These are phyloP conservation scores for Ichneumon xanthorius DNA, from an alignment of 2,888 invertebrate species.

Conservation along the genomic window DNA sequence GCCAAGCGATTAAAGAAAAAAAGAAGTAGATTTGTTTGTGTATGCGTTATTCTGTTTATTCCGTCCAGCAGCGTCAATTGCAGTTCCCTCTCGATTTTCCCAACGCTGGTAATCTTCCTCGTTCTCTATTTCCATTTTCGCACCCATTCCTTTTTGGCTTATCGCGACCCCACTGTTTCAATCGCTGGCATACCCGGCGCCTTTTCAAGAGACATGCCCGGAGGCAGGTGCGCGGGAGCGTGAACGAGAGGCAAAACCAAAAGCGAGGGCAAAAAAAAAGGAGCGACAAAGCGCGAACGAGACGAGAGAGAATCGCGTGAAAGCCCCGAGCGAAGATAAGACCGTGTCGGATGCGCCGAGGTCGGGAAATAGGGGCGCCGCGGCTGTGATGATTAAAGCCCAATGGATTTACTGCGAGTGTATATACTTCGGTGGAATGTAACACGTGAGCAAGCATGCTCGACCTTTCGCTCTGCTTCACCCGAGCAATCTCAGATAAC, in stretches of 20 bases:
- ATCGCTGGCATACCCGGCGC: background rate
- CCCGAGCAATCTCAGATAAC: background rate
- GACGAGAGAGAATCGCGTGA: conserved; percentile 1
- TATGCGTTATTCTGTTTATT: background rate
- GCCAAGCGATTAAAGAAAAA: background rate
- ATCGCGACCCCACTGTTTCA: background rate
- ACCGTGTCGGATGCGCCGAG: background rate
- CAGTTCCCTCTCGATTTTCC: background rate
- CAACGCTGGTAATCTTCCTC: background rate
- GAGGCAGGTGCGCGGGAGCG: background rate
- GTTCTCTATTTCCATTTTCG: background rate
- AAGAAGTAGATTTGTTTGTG: background rate
- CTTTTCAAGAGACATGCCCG: background rate
- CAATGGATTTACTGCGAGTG: conserved; percentile 7
- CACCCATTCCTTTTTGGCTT: background rate
- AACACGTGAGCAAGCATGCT: background rate
- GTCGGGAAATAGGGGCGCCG: conserved; percentile 16
- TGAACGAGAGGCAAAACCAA: conserved; percentile 1
- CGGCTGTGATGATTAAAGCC: conserved; percentile 34
- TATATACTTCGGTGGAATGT: background rate
- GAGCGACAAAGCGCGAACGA: background rate
- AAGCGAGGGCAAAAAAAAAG: background rate
- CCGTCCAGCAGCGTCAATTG: background rate
- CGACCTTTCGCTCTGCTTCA: background rate
- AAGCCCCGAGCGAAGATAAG: conserved; percentile 29